Evolutionary conservation across 2,888 invertebrate genomes (phyloP).

Genomic region (Spicauda simplicius): DNA sequence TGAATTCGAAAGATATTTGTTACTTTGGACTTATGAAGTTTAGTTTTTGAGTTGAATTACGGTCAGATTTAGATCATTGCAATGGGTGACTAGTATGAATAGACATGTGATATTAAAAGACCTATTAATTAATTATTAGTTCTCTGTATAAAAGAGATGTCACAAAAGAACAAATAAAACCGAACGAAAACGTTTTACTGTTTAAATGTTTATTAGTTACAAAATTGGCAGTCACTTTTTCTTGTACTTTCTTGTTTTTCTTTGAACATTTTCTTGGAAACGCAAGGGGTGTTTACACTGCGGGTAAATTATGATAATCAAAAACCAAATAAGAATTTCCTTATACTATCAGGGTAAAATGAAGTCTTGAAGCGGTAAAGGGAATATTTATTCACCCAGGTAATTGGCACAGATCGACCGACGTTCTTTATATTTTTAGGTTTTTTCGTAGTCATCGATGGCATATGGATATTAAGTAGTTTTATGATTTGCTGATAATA

Average conservation of each 20-base stretch:
- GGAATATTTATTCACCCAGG: constrained; percentile 15
- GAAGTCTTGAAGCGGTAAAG: constrained; percentile 16
- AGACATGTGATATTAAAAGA: too few relatives aligned
- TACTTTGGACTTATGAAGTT: too few relatives aligned
- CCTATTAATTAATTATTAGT: too few relatives aligned
- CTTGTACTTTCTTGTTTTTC: constrained; percentile 12
- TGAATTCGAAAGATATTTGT: too few relatives aligned
- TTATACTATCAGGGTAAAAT: constrained; percentile 23
- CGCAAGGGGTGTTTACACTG: constrained; percentile 20
- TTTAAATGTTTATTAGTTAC: constrained; percentile 24
- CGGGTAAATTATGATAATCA: constrained; percentile 30
- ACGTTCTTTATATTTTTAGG: too few relatives aligned
- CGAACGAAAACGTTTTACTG: neutral
- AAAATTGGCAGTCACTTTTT: constrained; percentile 10
- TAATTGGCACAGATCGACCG: neutral
- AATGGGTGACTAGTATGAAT: too few relatives aligned
- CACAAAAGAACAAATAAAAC: neutral
- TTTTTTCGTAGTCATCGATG: too few relatives aligned
- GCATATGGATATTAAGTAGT: too few relatives aligned
- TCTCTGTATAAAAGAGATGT: neutral
- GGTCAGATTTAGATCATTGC: too few relatives aligned
- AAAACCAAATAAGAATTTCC: constrained; percentile 24
- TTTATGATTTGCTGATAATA: too few relatives aligned
- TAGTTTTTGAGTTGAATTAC: too few relatives aligned
- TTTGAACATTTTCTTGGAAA: constrained; percentile 21